Conservation (phyloP, 2,888 invertebrate species). For the Andrena haemorrhoa region DNA sequence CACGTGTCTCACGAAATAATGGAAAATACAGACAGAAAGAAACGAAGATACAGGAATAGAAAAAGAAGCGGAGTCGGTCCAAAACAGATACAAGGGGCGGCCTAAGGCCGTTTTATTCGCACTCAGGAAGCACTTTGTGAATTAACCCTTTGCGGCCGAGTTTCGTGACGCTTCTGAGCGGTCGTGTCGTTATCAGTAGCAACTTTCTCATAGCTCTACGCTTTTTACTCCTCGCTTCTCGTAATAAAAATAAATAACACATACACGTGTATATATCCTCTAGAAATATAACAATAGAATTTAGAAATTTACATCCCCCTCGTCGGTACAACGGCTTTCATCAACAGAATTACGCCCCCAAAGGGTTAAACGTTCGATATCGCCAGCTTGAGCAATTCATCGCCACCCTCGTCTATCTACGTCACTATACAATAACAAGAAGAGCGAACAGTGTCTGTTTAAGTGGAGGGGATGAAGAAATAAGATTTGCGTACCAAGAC, state of each 20-base stretch:
- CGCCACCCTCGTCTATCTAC: constrained; percentile 63
- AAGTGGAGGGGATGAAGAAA: constrained; percentile 11
- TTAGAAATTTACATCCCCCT: not conserved
- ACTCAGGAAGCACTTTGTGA: constrained; percentile 52
- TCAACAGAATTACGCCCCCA: constrained; percentile 35
- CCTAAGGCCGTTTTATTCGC: constrained; percentile 57
- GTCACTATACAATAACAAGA: constrained; percentile 48
- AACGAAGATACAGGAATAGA: constrained; percentile 55
- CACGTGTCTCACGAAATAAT: constrained; percentile 55
- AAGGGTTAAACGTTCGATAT: constrained; percentile 51
- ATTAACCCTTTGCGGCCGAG: constrained; percentile 59
- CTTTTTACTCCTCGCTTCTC: not conserved
- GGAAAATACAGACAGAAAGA: constrained; percentile 53
- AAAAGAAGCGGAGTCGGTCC: constrained; percentile 57
- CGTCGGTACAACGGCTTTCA: not conserved
- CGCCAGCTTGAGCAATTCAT: constrained; percentile 56
- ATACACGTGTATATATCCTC: too few species aligned
- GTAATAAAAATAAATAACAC: constrained; percentile 26
- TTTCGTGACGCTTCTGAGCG: constrained; percentile 28
- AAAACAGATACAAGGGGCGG: constrained; percentile 45
- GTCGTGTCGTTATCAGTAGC: not conserved
- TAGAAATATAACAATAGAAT: constrained; percentile 11
- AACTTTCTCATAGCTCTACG: not conserved
- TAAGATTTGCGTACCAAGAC: constrained; percentile 43
- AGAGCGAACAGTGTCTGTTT: constrained; percentile 38